These are phyloP conservation scores for Adrianichthys oophorus DNA, from an alignment of 2,797 vertebrate genomes.

Conservation along the genomic window DNA sequence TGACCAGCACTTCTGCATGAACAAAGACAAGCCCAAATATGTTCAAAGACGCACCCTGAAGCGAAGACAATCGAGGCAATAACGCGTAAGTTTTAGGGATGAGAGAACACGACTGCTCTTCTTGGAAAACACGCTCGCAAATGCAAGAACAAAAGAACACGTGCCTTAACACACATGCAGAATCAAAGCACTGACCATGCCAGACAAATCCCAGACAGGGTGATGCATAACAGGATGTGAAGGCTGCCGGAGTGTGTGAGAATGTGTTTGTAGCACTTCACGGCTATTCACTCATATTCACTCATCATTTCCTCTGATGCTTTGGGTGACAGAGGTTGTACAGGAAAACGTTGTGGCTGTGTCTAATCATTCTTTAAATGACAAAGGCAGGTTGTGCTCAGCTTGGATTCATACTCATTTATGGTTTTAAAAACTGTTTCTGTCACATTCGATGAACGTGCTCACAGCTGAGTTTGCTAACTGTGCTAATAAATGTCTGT, in stretches of 20 bases:
- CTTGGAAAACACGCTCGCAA: neutral
- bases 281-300: conserved; percentile 30
- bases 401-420: conserved; percentile 15
- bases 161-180: neutral
- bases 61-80: neutral
- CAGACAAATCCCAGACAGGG: conserved; percentile 8
- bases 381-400: conserved; percentile 15
- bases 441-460: conserved; percentile 7
- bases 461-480: neutral
- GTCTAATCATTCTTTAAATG: conserved; percentile 29
- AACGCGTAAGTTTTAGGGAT: neutral
- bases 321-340: conserved; percentile 15
- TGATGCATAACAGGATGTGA: conserved; percentile 27
- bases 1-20: no score
- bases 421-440: neutral
- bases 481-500: no score
- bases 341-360: conserved; percentile 16
- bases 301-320: conserved; percentile 23
- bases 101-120: neutral
- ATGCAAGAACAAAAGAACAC: neutral
- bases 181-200: neutral
- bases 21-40: no score
- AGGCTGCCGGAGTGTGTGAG: conserved; percentile 1
- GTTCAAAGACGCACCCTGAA: neutral
- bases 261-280: conserved; percentile 26